A percentile compares a stretch with the other conserved stretches of the same genome.
phyloP scores from a whole-genome alignment of 2,113 vertebrate species.

The Oreochromis aureus region DNA sequence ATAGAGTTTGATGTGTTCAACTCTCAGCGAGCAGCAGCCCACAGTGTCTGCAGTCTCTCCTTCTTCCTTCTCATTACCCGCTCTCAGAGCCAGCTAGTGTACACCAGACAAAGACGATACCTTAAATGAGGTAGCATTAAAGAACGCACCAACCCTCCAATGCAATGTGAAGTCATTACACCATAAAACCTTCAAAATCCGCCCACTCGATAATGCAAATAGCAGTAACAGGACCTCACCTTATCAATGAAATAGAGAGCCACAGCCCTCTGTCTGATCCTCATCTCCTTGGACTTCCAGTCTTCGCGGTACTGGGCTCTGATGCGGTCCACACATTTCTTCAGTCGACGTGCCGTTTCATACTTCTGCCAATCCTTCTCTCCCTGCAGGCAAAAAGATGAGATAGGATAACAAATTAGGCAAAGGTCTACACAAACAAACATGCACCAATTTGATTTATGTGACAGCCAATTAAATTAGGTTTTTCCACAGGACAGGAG shows the following conservation, averaged over 20 bases:
- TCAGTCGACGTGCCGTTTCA: constrained; percentile 88
- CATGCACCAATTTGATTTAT: background rate
- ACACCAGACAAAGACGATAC: background rate
- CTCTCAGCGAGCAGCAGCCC: constrained; percentile 93
- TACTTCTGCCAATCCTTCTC: constrained; percentile 99
- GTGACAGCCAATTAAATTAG: background rate
- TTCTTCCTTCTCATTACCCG: constrained; percentile 98
- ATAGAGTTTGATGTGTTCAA: constrained; percentile 91
- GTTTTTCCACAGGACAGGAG: background rate
- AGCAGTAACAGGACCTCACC: constrained; percentile 60
- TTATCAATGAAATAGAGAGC: constrained; percentile 98
- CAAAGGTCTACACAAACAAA: background rate
- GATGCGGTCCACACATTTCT: constrained; percentile 91
- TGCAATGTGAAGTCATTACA: background rate
- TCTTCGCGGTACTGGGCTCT: constrained; percentile 90
- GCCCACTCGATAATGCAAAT: background rate
- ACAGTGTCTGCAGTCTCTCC: constrained; percentile 96
- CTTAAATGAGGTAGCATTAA: background rate
- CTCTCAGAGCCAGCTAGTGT: constrained; percentile 90
- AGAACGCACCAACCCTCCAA: background rate
- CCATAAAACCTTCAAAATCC: background rate
- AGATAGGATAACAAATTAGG: background rate
- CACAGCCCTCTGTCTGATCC: constrained; percentile 91
- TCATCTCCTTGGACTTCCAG: constrained; percentile 99
- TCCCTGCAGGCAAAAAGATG: constrained; percentile 69